Evolutionary conservation across 2,888 invertebrate genomes (phyloP).

Genomic region (Octonoba sinensis): DNA sequence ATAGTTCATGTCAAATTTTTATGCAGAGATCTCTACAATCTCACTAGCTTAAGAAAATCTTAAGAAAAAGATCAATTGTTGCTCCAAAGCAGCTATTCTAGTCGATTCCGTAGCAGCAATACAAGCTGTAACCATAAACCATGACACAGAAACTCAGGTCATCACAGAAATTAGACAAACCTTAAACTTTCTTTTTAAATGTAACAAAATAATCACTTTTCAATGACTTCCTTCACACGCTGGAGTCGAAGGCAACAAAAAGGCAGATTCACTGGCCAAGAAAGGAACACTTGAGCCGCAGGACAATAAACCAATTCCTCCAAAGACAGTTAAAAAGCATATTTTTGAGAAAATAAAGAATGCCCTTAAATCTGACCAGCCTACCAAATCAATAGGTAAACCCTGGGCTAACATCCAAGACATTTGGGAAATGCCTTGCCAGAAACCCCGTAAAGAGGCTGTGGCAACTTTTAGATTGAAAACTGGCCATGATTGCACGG

Average conservation of each 20-base stretch:
- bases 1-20: neutral
- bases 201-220: neutral
- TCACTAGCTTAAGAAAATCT: constrained; percentile 3
- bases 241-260: neutral
- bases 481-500: too few species aligned
- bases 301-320: neutral
- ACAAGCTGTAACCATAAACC: neutral
- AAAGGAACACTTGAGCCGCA: neutral
- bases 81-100: neutral
- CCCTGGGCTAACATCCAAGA: neutral
- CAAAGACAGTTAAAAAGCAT: neutral
- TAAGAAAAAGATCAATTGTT: neutral
- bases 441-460: too few species aligned
- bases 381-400: neutral
- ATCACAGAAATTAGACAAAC: neutral
- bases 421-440: neutral
- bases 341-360: neutral
- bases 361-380: neutral
- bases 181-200: neutral
- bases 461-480: too few species aligned
- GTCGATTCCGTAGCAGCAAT: neutral
- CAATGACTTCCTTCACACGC: neutral
- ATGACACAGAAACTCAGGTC: too few species aligned
- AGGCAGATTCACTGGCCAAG: neutral
- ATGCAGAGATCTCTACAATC: neutral